phyloP scores from a whole-genome alignment of 2,888 invertebrate genomes.

The Hyposoter dolosus region DNA sequence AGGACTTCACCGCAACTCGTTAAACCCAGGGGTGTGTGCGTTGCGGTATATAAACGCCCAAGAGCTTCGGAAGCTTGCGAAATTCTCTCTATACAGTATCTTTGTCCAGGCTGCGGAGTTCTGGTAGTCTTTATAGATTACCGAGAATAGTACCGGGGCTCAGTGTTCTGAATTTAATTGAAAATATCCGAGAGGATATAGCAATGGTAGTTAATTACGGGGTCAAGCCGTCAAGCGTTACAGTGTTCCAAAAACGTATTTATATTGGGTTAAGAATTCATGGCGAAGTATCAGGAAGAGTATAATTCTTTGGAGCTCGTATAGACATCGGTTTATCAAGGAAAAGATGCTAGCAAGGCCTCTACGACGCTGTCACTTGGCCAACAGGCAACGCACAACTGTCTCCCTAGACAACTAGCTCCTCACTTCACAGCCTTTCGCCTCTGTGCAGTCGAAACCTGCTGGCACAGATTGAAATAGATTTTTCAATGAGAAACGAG shows the following conservation, averaged over 20 bases:
- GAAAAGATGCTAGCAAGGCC: too few species aligned
- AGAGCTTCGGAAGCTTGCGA: conserved; percentile 46
- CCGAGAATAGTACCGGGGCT: background rate
- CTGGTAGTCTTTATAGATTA: conserved; percentile 31
- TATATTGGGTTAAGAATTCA: background rate
- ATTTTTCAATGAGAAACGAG: background rate
- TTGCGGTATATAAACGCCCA: conserved; percentile 58
- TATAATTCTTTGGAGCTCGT: background rate
- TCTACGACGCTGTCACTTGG: background rate
- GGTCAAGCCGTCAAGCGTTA: background rate
- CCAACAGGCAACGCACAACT: too few species aligned
- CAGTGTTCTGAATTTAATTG: conserved; percentile 38
- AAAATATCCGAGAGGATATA: conserved; percentile 25
- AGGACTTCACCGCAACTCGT: conserved; percentile 62
- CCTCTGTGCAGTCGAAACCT: background rate
- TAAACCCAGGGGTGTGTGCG: conserved; percentile 60
- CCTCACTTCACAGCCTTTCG: background rate
- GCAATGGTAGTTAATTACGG: conserved; percentile 11
- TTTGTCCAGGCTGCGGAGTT: background rate
- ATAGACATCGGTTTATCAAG: background rate
- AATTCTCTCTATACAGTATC: conserved; percentile 39
- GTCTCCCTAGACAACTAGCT: background rate
- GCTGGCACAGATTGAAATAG: background rate
- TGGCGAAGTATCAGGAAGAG: background rate
- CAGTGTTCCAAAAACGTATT: background rate